These are phyloP conservation scores for Platycheirus albimanus DNA, from an alignment of 2,888 invertebrate genomes.

Conservation along the genomic window DNA sequence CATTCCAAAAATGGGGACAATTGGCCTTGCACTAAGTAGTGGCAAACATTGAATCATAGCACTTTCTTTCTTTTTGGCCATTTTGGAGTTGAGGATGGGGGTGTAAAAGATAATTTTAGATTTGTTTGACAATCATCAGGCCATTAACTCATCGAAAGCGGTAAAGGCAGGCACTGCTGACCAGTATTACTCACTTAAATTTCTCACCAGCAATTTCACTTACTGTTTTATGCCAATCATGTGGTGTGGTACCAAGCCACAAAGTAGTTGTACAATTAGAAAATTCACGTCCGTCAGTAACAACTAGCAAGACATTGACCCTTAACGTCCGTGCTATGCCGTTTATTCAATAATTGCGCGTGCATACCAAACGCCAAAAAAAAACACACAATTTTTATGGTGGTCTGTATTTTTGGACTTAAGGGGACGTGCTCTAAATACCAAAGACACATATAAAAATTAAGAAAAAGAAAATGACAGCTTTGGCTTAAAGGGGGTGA, in stretches of 20 bases:
- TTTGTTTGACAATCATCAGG: constrained; percentile 29
- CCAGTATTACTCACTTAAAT: constrained; percentile 10
- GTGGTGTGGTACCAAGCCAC: background rate
- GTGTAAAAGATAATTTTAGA: constrained; percentile 25
- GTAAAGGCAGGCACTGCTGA: background rate
- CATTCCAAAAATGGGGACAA: constrained; percentile 57
- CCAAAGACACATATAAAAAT: constrained; percentile 1
- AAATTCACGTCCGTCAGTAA: constrained; percentile 56
- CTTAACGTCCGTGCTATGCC: constrained; percentile 28
- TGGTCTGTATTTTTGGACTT: constrained; percentile 46
- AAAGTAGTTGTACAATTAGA: constrained; percentile 44
- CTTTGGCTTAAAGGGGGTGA: constrained; percentile 29
- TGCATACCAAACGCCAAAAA: constrained; percentile 1
- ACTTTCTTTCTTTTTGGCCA: constrained; percentile 66
- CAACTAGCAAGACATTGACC: constrained; percentile 55
- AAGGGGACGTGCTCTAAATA: constrained; percentile 62
- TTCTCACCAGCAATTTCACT: constrained; percentile 17
- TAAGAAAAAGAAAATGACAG: constrained; percentile 13
- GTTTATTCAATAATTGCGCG: constrained; percentile 37
- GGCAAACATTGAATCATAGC: constrained; percentile 61
- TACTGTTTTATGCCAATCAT: background rate
- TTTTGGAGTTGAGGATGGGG: constrained; percentile 22
- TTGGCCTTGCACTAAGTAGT: constrained; percentile 35
- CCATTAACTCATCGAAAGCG: constrained; percentile 55
- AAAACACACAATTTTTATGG: constrained; percentile 1